Base-by-base conservation (phyloP, 2,797 vertebrate genomes). In the Pseudochirops corinnae region DNA sequence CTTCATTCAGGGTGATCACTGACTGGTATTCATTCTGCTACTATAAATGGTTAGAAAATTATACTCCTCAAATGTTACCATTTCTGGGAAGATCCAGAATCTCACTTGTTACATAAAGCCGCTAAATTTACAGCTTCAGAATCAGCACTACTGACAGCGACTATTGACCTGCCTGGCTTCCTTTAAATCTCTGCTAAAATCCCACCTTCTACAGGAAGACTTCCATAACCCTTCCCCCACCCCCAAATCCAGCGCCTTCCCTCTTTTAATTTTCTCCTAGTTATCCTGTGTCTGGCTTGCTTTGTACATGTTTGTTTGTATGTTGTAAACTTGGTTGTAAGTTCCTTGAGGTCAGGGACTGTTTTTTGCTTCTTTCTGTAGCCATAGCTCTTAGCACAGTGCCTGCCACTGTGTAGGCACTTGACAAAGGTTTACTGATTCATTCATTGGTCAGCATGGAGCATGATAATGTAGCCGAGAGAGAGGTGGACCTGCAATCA, bases 31-130 rank as follows among this genome's bases (percentile, higher is more conserved):
- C 67, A 82, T 82, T 82, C 67, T 82, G 67, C n/a, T 82, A 82
- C 67, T 82, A 82, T 82, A 82, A 82, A 82, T 82, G 67, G 67
- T 82, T 82, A 82, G 67, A 82, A 82, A 82, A 82, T 82, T 82
- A 82, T 82, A 39, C 67, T 82, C 67, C n/a, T 82, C n/a, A 39
- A 82, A n/a, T 82, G 67, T 82, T 82, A 82, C 67, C 67, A 82
- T 82, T 82, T 82, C 67, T 82, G 67, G 67, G 67, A 82, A 82
- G 67, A 82, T 24, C 18, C n/a, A 74, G 18, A 74, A 74, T 74
- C 67, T 74, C 67, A 82, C 67, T 82, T 46, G 67, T 82, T 82
- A 39, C 67, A 82, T 82, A 82, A 82, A n/a, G 67, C 18, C n/a
- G 67, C 67, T 82, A 82, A 82, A 82, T 82, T 82, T 82, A 82